Evolutionary conservation across 2,888 invertebrate species (phyloP).

Genomic region (Leptarthrus brevirostris): DNA sequence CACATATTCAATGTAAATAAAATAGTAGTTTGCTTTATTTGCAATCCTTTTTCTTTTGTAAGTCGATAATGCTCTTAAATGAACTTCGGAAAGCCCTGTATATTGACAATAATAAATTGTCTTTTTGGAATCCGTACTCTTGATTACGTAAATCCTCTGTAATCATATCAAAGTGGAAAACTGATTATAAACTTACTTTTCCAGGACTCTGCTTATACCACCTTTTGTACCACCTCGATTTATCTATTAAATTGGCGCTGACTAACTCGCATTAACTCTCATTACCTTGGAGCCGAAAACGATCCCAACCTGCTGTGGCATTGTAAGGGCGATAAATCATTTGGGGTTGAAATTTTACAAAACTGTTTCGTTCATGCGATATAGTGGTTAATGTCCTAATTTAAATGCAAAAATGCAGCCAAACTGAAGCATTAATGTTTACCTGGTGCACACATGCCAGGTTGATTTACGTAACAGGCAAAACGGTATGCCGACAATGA

Average conservation of each 20-base stretch:
- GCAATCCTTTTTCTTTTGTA: too few relatives aligned
- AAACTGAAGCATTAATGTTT: slow-evolving; percentile 43
- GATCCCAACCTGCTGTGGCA: neutral
- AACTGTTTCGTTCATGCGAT: slow-evolving; percentile 50
- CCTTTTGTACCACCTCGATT: slow-evolving; percentile 6
- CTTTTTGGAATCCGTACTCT: neutral
- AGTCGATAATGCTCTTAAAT: too few relatives aligned
- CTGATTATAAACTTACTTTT: slow-evolving; percentile 17
- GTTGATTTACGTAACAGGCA: slow-evolving; percentile 37
- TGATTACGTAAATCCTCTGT: neutral
- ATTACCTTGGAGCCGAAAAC: neutral
- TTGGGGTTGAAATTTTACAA: slow-evolving; percentile 34
- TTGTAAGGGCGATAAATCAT: slow-evolving; percentile 44
- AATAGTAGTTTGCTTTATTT: too few relatives aligned
- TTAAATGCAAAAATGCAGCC: slow-evolving; percentile 54
- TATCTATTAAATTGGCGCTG: slow-evolving; percentile 37
- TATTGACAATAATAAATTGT: neutral
- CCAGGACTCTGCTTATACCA: neutral
- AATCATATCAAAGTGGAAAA: neutral
- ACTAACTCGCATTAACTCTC: slow-evolving; percentile 20
- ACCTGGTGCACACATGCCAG: slow-evolving; percentile 44
- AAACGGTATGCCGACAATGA: neutral
- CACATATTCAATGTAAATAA: neutral
- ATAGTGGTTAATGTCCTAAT: slow-evolving; percentile 53
- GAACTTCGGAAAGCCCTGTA: too few relatives aligned